Evolutionary conservation across 2,888 invertebrate genomes (phyloP), one percentile per base, ranked within the genome.

Genomic region (Rhagophthalmus giganteus): DNA sequence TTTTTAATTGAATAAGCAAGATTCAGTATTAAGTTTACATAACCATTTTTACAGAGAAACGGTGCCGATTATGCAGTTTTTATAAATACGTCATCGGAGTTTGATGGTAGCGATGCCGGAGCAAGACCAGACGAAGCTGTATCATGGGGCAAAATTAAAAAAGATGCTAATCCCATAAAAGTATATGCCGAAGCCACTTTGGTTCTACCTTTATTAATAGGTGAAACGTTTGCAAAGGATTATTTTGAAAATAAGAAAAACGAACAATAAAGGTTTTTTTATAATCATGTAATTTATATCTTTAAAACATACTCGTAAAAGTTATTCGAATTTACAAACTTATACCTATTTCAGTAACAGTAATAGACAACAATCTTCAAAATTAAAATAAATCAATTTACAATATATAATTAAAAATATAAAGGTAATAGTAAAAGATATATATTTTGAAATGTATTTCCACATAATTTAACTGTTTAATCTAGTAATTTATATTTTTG

Each of bases 41-140:
- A 24, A 6, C 5, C 7, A 24, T 7, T 13, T 27, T 40, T 45
- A 66, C 69, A 87, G 87, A 82, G 98, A 61, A 98, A 99, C 74
- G 99, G 99, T 9, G 94, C 97, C 1, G 95, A 99, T 74, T 98
- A 81, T 76, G 82, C 94, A 0, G 95, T 99, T 0, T 99, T 90
- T 74, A 78, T 99, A 7, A 99, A 99, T 73, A 98, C 99, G 0
- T 89, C 88, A 0, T 86, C 88, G 16, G 99, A 99, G 75, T 99
- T 87, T 79, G 99, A 99, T 78, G 99, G 94, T 0, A 96, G 95
- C 70, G 99, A 99, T 73, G 89, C 96, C 20, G 99, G 99, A 0
- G 99, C 99, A 0, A 80, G 91, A 47, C 99, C 99, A 0, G 99
- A 99, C 78, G 99, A 99, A 76, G 99, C 99, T 0, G 84, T 97